Conservation (phyloP, 1,140 invertebrate species). For the Drosophila mauritiana region DNA sequence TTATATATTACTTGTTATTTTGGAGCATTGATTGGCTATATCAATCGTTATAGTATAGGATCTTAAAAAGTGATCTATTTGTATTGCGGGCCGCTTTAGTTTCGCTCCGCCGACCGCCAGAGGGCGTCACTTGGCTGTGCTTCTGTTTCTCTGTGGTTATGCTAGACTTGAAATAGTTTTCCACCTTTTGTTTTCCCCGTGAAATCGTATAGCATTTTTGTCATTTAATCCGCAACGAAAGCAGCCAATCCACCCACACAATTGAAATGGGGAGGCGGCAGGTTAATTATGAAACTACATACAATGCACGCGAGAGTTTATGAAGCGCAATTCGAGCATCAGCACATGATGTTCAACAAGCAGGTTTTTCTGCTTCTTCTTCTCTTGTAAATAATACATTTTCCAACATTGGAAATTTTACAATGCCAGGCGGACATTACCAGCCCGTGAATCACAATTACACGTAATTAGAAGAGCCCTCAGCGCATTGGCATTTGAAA, state of each 20-base stretch:
- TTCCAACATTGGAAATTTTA: background rate
- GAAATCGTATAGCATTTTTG: conserved; percentile 55
- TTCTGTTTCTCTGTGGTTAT: conserved; percentile 35
- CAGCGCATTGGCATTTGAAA: conserved; percentile 22
- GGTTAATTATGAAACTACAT: conserved; percentile 44
- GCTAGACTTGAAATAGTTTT: conserved; percentile 29
- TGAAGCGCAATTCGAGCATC: conserved; percentile 34
- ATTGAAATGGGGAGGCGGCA: conserved; percentile 12
- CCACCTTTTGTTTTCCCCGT: conserved; percentile 18
- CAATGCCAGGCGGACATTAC: background rate
- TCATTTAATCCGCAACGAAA: conserved; percentile 42
- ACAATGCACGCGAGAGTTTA: conserved; percentile 29
- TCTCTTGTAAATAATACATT: background rate
- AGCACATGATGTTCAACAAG: background rate
- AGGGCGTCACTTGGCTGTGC: conserved; percentile 33
- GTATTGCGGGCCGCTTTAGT: conserved; percentile 2
- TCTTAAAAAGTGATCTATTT: conserved; percentile 5
- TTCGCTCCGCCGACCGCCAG: conserved; percentile 30
- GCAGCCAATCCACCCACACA: conserved; percentile 41
- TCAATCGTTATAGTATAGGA: conserved; percentile 3
- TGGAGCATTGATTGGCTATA: background rate
- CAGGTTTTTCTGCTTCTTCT: no score
- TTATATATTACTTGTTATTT: background rate
- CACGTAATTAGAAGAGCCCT: conserved; percentile 31
- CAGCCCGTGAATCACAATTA: conserved; percentile 14